phyloP scores from a whole-genome alignment of 2,888 invertebrate genomes.

The Anoplius nigerrimus region DNA sequence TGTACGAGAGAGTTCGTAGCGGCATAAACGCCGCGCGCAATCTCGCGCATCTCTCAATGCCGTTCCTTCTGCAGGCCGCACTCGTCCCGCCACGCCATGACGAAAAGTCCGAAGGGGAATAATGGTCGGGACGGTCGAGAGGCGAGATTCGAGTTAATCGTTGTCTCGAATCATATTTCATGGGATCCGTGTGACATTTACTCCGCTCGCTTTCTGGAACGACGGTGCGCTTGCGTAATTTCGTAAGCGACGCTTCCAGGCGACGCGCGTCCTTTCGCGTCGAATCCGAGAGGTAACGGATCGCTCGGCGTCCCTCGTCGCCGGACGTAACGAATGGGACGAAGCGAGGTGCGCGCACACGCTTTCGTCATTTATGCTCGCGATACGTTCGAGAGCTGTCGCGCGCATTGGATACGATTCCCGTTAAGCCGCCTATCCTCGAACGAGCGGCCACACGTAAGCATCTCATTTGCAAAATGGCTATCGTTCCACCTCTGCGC shows the following conservation, averaged over 20 bases:
- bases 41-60: neutral
- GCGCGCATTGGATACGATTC: conserved; percentile 7
- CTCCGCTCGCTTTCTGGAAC: too few relatives aligned
- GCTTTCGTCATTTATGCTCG: neutral
- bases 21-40: neutral
- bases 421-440: conserved; percentile 3
- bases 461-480: conserved; percentile 45
- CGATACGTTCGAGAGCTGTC: conserved; percentile 13
- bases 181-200: too few relatives aligned
- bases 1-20: conserved; percentile 16
- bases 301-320: neutral
- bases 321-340: conserved; percentile 1
- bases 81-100: too few relatives aligned
- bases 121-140: neutral
- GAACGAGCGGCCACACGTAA: conserved; percentile 23
- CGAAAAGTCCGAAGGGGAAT: too few relatives aligned
- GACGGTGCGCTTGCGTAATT: too few relatives aligned
- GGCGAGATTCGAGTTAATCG: too few relatives aligned
- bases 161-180: too few relatives aligned
- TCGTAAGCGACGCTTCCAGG: too few relatives aligned
- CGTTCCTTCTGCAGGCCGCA: too few relatives aligned
- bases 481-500: conserved; percentile 40
- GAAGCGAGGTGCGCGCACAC: neutral
- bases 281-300: too few relatives aligned
- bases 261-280: too few relatives aligned